Conservation (phyloP, 2,797 vertebrate genomes). For the Chaunax sp. region DNA sequence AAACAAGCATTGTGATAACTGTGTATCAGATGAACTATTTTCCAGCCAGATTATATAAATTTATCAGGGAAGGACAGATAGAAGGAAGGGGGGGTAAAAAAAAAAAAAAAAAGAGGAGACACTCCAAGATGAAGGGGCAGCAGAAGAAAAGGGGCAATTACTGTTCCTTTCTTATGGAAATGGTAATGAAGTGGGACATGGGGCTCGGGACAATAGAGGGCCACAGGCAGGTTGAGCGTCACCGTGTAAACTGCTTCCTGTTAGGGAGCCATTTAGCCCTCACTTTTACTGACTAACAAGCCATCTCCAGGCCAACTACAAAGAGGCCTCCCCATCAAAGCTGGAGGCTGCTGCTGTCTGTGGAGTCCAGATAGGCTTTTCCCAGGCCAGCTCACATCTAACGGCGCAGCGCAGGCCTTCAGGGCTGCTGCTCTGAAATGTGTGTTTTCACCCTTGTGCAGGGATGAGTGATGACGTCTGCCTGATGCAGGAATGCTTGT, state of each 20-base stretch:
- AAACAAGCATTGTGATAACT: not conserved
- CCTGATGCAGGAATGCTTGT: conserved; percentile 5
- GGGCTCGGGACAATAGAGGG: conserved; percentile 82
- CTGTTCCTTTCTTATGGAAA: conserved; percentile 88
- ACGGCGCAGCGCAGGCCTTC: conserved; percentile 23
- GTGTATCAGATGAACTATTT: not conserved
- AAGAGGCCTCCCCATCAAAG: conserved; percentile 86
- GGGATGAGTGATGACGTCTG: conserved; percentile 9
- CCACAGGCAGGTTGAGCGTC: conserved; percentile 83
- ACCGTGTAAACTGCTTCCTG: conserved; percentile 88
- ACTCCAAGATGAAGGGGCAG: conserved; percentile 83
- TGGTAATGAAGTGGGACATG: conserved; percentile 87
- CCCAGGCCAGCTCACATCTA: conserved; percentile 70
- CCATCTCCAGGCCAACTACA: conserved; percentile 86
- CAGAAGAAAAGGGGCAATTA: conserved; percentile 88
- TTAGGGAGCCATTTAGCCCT: conserved; percentile 86
- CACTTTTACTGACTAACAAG: conserved; percentile 90
- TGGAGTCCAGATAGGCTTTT: conserved; percentile 66
- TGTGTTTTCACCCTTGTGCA: conserved; percentile 7
- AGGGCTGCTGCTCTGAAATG: conserved; percentile 26
- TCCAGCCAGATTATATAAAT: no score
- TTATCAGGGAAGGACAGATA: conserved; percentile 30
- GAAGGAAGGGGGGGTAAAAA: conserved; percentile 33
- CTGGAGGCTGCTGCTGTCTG: conserved; percentile 73
- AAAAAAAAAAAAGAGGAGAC: conserved; percentile 57